Percentiles rank a stretch among this genome's conserved stretches.
phyloP scores from a whole-genome alignment of 2,797 vertebrate genomes.

The Anabacerthia variegaticeps region DNA sequence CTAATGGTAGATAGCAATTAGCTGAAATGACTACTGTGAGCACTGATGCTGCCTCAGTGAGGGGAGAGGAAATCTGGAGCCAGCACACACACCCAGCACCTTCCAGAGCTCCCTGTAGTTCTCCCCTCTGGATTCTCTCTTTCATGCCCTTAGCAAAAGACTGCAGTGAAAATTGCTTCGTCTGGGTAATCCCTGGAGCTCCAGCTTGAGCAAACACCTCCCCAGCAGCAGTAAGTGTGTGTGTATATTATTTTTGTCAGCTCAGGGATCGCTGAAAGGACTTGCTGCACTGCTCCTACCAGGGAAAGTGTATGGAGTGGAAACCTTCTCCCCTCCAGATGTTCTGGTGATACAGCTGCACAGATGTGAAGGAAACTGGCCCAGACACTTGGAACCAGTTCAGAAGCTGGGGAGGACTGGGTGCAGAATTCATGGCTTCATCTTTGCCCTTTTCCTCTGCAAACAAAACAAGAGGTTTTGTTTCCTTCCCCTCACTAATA shows the following conservation, averaged over 20 bases:
- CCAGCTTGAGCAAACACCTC: neutral
- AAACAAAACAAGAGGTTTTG: neutral
- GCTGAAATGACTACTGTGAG: conserved; percentile 55
- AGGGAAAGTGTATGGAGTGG: neutral
- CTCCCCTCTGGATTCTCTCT: neutral
- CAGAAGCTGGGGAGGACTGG: neutral
- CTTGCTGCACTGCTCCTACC: neutral
- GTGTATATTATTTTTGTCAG: neutral
- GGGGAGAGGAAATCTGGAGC: conserved; percentile 43
- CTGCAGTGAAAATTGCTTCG: neutral
- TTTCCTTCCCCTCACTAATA: neutral
- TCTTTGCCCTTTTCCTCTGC: neutral
- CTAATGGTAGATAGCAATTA: conserved; percentile 66
- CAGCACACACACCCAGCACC: neutral
- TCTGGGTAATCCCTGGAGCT: neutral
- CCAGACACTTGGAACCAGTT: neutral
- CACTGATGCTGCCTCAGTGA: conserved; percentile 12
- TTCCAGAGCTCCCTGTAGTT: conserved; percentile 4
- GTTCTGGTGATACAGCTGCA: neutral
- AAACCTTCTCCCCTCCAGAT: neutral
- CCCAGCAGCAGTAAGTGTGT: neutral
- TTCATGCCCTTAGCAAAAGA: neutral
- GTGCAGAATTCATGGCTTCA: neutral
- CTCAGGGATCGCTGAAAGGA: neutral
- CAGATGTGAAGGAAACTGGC: neutral